Conservation (phyloP, 2,797 vertebrate species). For the Halcyon chelicuti region DNA sequence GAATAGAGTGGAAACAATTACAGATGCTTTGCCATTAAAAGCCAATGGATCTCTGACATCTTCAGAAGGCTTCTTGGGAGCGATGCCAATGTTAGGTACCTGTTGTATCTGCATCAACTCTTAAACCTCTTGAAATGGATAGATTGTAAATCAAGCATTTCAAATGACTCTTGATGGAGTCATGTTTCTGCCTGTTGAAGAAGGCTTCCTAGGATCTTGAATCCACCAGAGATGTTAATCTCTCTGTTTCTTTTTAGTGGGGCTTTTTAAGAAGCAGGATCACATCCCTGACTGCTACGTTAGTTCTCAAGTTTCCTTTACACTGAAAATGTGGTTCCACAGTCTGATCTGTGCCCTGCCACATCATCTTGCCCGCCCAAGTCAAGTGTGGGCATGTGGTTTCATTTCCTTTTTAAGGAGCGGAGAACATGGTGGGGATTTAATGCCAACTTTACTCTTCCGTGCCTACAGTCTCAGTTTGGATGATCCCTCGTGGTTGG, state of each 20-base stretch:
- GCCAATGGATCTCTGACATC: background rate
- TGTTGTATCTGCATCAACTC: background rate
- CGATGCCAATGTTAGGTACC: accelerated
- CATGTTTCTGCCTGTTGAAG: background rate
- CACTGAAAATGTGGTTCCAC: background rate
- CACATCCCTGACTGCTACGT: background rate
- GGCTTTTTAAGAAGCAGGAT: background rate
- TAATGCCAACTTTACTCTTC: background rate
- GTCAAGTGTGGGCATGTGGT: background rate
- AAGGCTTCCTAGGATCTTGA: background rate
- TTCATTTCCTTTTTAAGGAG: background rate
- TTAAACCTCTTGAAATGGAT: background rate
- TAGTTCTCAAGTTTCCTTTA: background rate
- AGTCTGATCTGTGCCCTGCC: background rate
- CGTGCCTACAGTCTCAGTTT: background rate
- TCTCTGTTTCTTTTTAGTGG: background rate
- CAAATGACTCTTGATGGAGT: background rate
- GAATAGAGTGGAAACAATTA: background rate
- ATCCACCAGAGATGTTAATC: background rate
- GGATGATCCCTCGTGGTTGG: background rate
- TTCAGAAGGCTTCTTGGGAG: background rate
- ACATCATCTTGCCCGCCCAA: background rate
- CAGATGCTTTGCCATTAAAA: background rate
- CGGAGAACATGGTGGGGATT: background rate
- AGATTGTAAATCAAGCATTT: background rate